Evolutionary conservation across 1,140 invertebrate species (phyloP).

Genomic region (Aphidius gifuensis): DNA sequence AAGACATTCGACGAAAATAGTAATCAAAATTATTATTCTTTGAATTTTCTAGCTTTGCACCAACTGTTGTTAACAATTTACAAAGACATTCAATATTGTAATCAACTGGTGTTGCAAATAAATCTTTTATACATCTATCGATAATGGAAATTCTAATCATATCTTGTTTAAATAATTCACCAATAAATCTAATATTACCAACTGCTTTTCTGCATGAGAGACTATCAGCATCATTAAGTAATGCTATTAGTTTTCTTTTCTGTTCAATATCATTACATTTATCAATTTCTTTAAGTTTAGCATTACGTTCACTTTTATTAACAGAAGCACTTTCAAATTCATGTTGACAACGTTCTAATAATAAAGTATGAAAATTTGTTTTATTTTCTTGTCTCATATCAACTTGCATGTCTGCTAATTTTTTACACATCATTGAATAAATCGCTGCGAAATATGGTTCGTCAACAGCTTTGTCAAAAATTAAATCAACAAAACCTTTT

Average conservation of each 20-base stretch:
- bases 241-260: too few species aligned
- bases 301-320: conserved; percentile 46
- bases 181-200: too few species aligned
- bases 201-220: too few species aligned
- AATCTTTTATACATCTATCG: too few species aligned
- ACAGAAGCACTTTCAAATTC: conserved; percentile 81
- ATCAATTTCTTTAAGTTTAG: too few species aligned
- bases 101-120: too few species aligned
- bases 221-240: conserved; percentile 54
- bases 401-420: conserved; percentile 32
- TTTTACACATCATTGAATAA: conserved; percentile 83
- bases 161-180: too few species aligned
- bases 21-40: conserved; percentile 19
- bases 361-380: conserved; percentile 72
- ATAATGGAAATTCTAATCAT: too few species aligned
- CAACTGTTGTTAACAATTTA: conserved; percentile 55
- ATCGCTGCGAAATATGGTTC: conserved; percentile 88
- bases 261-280: too few species aligned
- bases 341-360: conserved; percentile 79
- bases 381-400: conserved; percentile 52
- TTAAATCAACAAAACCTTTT: conserved; percentile 80
- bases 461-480: conserved; percentile 94
- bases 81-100: too few species aligned
- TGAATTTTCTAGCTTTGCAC: conserved; percentile 77
- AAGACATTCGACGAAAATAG: conserved; percentile 70